phyloP scores from a whole-genome alignment of 92 coral and sea anemone species.

The Heliopora coerulea region DNA sequence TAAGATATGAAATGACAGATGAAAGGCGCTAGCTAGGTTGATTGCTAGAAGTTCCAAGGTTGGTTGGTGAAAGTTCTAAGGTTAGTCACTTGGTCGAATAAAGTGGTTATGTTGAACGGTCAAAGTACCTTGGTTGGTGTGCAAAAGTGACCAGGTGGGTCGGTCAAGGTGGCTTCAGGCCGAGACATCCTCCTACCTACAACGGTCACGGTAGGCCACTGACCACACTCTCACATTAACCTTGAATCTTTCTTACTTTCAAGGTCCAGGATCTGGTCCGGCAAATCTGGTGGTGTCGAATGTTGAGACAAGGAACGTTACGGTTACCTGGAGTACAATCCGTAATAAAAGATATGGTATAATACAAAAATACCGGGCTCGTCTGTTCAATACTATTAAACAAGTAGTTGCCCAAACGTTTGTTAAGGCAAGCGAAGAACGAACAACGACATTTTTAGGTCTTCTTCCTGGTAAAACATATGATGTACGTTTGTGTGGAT shows the following conservation, averaged over 20 bases:
- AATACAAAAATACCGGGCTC: neutral
- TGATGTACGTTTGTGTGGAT: neutral
- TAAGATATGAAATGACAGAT: too few species aligned
- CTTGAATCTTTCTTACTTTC: neutral
- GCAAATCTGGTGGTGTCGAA: neutral
- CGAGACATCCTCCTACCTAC: too few species aligned
- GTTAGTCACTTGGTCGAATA: too few species aligned
- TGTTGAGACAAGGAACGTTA: neutral
- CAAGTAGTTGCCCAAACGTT: neutral
- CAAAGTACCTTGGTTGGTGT: too few species aligned
- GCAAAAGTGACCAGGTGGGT: too few species aligned
- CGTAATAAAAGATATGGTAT: neutral
- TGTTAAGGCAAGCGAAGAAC: neutral
- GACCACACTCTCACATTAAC: too few species aligned
- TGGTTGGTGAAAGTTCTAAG: too few species aligned
- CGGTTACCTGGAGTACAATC: conserved; percentile 3
- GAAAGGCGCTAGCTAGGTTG: too few species aligned
- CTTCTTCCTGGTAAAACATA: neutral
- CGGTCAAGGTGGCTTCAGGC: too few species aligned
- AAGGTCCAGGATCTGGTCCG: neutral
- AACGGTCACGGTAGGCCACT: too few species aligned
- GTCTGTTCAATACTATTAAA: neutral
- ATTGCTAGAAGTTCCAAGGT: too few species aligned
- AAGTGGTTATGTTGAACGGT: too few species aligned
- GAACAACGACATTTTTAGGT: neutral